These are phyloP conservation scores for Deilephila elpenor DNA, from an alignment of 2,888 invertebrate species.

Conservation along the genomic window DNA sequence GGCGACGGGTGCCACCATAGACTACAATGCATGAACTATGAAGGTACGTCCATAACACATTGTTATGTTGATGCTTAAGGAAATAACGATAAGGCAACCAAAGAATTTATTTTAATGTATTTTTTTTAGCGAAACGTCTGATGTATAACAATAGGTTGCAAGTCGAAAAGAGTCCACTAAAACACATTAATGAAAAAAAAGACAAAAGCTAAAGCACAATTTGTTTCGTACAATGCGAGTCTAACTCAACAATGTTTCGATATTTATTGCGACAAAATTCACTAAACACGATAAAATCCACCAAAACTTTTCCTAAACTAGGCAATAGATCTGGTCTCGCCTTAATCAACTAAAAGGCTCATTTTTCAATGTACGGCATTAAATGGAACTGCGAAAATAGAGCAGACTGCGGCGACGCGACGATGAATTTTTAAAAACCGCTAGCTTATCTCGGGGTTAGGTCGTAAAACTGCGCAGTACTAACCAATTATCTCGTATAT, in stretches of 20 bases:
- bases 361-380: conserved; percentile 26
- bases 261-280: not conserved
- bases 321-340: not conserved
- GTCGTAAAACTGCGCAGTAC: not conserved
- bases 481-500: not conserved
- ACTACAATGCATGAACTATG: conserved; percentile 3
- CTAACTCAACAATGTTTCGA: not conserved
- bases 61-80: not conserved
- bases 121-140: not conserved
- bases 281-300: not conserved
- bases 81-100: not conserved
- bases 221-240: no score
- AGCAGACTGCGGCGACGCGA: not conserved
- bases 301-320: not conserved
- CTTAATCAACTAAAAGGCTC: conserved; percentile 33
- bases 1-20: not conserved
- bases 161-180: no score
- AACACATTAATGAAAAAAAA: no score
- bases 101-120: not conserved
- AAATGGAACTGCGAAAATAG: conserved; percentile 20
- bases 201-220: no score
- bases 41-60: conserved; percentile 5
- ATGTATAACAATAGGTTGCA: no score
- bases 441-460: not conserved
- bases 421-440: not conserved